These are phyloP conservation scores for Isoperla grammatica DNA, from an alignment of 2,888 invertebrate species.

Conservation along the genomic window DNA sequence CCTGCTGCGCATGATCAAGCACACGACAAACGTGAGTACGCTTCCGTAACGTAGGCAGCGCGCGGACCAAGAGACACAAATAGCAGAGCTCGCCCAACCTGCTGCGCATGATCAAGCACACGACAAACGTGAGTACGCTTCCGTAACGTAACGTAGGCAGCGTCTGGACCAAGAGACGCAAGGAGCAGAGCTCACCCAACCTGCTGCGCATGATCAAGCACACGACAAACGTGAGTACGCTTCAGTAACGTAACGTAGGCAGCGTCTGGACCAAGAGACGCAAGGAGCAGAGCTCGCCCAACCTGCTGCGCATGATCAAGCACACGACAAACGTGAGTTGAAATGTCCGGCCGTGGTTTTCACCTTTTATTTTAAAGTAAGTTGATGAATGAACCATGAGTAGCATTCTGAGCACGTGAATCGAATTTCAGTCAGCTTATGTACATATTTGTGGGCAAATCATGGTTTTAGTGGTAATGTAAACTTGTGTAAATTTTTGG, in stretches of 20 bases:
- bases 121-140: slow-evolving; percentile 84
- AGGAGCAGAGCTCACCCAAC: slow-evolving; percentile 90
- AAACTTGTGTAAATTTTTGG: no score
- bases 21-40: slow-evolving; percentile 84
- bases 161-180: slow-evolving; percentile 96
- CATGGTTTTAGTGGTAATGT: no score
- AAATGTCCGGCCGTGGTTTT: no score
- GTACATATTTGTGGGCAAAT: no score
- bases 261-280: slow-evolving; percentile 97
- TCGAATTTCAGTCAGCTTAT: no score
- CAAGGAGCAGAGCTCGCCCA: slow-evolving; percentile 90
- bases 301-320: slow-evolving; percentile 90
- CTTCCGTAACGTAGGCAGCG: slow-evolving; percentile 92
- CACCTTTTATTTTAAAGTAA: no score
- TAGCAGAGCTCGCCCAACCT: slow-evolving; percentile 91
- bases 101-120: slow-evolving; percentile 91
- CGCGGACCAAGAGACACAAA: slow-evolving; percentile 97
- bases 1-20: slow-evolving; percentile 90
- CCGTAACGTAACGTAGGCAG: no score
- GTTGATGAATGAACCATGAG: no score
- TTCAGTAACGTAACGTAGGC: no score
- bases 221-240: slow-evolving; percentile 81
- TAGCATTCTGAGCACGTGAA: no score
- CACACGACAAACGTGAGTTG: slow-evolving; percentile 90
- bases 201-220: slow-evolving; percentile 92